A percentile compares a stretch with the other conserved stretches of the same genome.
These are phyloP conservation scores for Leptodirus hochenwartii DNA, from an alignment of 2,888 invertebrate genomes.

Conservation along the genomic window DNA sequence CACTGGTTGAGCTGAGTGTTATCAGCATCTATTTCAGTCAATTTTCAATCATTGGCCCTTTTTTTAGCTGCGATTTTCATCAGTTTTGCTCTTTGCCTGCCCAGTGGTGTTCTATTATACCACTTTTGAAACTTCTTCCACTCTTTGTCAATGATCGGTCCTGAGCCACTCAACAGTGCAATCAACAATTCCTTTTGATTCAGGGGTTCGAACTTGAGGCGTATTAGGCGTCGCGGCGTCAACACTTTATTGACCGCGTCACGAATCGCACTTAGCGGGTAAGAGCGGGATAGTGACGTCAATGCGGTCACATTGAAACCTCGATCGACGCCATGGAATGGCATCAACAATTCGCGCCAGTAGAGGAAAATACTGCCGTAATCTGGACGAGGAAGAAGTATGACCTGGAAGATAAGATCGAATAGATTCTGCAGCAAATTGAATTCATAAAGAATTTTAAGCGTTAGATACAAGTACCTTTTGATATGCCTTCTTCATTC, in stretches of 20 bases:
- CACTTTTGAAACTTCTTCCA: slow-evolving; percentile 31
- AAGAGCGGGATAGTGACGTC: slow-evolving; percentile 34
- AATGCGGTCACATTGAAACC: slow-evolving; percentile 38
- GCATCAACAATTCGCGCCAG: slow-evolving; percentile 36
- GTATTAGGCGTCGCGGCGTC: slow-evolving; percentile 30
- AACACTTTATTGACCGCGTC: slow-evolving; percentile 29
- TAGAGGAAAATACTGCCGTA: slow-evolving; percentile 38
- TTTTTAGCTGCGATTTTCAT: no score
- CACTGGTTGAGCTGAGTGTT: no score
- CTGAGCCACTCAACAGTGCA: slow-evolving; percentile 22
- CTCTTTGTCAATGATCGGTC: slow-evolving; percentile 27
- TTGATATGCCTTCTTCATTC: slow-evolving; percentile 37
- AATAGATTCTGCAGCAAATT: slow-evolving; percentile 4
- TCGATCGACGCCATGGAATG: slow-evolving; percentile 37
- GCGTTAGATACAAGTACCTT: slow-evolving; percentile 23
- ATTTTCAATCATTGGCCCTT: no score
- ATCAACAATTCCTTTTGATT: slow-evolving; percentile 31
- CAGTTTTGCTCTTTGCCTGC: slow-evolving; percentile 22
- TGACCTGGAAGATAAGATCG: slow-evolving; percentile 16
- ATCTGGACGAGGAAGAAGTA: slow-evolving; percentile 31
- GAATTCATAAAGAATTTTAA: slow-evolving; percentile 1
- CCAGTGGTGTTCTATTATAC: slow-evolving; percentile 26
- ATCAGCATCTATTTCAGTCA: no score
- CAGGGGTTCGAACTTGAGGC: slow-evolving; percentile 33
- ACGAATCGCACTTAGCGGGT: slow-evolving; percentile 32